These are phyloP conservation scores for Callinectes sapidus DNA, from an alignment of 2,888 invertebrate species.

Conservation along the genomic window DNA sequence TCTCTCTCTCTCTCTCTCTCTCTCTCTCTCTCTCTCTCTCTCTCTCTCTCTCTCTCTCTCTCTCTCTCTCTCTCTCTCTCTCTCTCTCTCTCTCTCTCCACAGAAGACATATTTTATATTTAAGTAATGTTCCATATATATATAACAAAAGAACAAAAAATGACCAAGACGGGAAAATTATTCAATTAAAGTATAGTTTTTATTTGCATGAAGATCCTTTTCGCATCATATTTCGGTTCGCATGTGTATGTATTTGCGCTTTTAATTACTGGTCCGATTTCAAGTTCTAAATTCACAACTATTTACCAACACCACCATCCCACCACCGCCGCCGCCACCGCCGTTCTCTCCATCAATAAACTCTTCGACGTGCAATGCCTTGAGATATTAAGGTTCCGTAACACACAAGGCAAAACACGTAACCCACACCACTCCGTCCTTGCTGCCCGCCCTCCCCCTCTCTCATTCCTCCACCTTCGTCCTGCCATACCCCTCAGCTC, in stretches of 20 bases:
- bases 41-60: neutral
- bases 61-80: neutral
- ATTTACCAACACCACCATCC: neutral
- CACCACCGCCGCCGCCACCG: neutral
- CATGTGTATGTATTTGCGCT: neutral
- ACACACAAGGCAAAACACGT: neutral
- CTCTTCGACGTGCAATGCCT: slow-evolving; percentile 13
- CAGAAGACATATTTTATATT: neutral
- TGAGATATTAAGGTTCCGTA: neutral
- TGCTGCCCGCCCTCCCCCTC: neutral
- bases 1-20: neutral
- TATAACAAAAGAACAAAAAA: too few relatives aligned
- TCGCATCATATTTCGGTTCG: neutral
- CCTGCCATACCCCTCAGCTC: neutral
- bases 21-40: neutral
- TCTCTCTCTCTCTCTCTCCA: neutral
- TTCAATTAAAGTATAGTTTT: neutral
- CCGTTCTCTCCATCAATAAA: neutral
- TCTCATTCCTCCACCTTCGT: neutral
- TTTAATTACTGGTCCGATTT: too few relatives aligned
- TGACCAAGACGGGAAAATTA: neutral
- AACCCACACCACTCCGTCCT: neutral
- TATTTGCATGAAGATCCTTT: neutral
- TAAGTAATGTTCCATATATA: neutral
- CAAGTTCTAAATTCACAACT: too few relatives aligned